A percentile compares a stretch with the other conserved stretches of the same genome.
These are phyloP conservation scores for Xenopus tropicalis DNA, from an alignment of 2,113 vertebrate genomes.

Conservation along the genomic window UCB_Xtro_10.0 CM004452.2:37310001-37310500, in stretches of 20 bases:
- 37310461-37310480: not conserved
- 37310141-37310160: conserved; percentile 2
- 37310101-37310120: conserved; percentile 24
- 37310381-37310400: not conserved
- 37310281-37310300: conserved; percentile 12
- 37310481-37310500: not conserved
- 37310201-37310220: conserved; percentile 20
- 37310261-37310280: not conserved
- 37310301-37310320: conserved; percentile 39
- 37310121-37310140: conserved; percentile 26
- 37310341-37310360: not conserved
- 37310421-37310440: too few species aligned
- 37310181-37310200: not conserved
- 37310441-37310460: too few species aligned
- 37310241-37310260: not conserved
- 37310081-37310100: conserved; percentile 14
- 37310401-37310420: not conserved
- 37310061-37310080: not conserved
- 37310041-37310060: not conserved
- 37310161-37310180: conserved; percentile 5
- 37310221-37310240: not conserved
- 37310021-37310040: too few species aligned
- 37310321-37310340: conserved; percentile 1
- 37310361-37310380: not conserved
- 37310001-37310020: too few species aligned